Conservation (phyloP, 2,888 invertebrate species). For the Lithophane leautieri region DNA sequence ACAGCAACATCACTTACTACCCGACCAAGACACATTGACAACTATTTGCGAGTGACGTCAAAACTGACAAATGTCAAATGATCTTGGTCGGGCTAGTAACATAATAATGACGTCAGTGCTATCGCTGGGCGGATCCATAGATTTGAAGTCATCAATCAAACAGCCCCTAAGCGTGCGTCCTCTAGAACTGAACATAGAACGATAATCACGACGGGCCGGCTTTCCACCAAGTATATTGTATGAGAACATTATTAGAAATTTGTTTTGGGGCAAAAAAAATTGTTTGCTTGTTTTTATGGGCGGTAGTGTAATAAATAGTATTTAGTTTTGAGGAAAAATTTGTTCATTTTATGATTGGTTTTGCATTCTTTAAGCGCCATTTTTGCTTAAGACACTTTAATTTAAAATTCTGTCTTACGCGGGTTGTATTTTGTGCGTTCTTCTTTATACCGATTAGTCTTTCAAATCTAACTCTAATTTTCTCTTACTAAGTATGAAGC, state of each 20-base stretch:
- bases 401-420: not conserved
- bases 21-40: slow-evolving; percentile 14
- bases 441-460: not conserved
- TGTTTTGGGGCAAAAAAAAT: not conserved
- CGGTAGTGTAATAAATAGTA: slow-evolving; percentile 2
- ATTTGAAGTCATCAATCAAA: slow-evolving; percentile 91
- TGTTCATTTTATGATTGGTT: rapidly evolving
- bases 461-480: not conserved
- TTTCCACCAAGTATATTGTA: slow-evolving; percentile 65
- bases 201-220: slow-evolving; percentile 86
- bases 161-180: slow-evolving; percentile 84
- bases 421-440: not conserved
- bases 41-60: not conserved
- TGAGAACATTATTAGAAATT: slow-evolving; percentile 66
- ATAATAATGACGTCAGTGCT: slow-evolving; percentile 44
- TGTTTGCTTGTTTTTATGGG: slow-evolving; percentile 13
- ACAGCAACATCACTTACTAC: slow-evolving; percentile 49
- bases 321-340: not conserved
- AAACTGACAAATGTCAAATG: slow-evolving; percentile 1
- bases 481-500: not conserved
- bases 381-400: not conserved
- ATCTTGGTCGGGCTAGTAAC: slow-evolving; percentile 17
- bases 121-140: slow-evolving; percentile 85
- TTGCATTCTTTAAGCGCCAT: not conserved
- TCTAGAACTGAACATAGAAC: slow-evolving; percentile 88